phyloP scores from a whole-genome alignment of 2,113 vertebrate genomes.

The Alaudala cheleensis region DNA sequence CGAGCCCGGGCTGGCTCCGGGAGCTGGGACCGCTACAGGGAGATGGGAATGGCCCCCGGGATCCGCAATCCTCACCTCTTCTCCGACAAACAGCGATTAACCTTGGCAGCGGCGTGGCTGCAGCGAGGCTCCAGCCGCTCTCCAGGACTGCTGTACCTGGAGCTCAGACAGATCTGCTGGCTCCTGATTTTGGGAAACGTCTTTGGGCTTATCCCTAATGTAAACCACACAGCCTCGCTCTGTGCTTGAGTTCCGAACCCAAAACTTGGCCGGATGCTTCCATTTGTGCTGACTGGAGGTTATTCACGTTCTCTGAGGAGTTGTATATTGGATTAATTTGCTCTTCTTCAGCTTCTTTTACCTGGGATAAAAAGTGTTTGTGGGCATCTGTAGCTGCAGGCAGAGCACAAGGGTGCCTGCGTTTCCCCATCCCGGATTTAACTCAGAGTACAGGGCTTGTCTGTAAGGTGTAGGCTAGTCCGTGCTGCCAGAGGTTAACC shows the following conservation, averaged over 20 bases:
- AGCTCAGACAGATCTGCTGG: neutral
- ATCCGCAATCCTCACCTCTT: neutral
- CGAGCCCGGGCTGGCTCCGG: neutral
- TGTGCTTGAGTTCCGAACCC: neutral
- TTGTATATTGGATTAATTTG: neutral
- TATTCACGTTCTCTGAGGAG: neutral
- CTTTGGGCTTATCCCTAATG: neutral
- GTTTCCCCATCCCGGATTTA: neutral
- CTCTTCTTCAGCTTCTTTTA: neutral
- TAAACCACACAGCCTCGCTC: neutral
- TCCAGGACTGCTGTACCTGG: rapidly evolving
- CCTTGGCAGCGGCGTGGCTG: neutral
- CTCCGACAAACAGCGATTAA: neutral
- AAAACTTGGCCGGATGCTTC: neutral
- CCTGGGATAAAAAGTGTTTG: neutral
- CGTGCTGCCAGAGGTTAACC: neutral
- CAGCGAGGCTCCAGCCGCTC: rapidly evolving
- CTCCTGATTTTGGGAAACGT: neutral
- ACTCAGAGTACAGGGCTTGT: neutral
- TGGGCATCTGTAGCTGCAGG: neutral
- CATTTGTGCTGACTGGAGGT: neutral
- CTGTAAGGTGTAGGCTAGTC: neutral
- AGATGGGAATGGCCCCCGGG: neutral
- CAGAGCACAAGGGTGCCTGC: neutral
- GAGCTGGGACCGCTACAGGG: conserved; percentile 37